These are phyloP conservation scores for Verasper variegatus DNA, from an alignment of 2,113 vertebrate species.

Conservation along the genomic window DNA sequence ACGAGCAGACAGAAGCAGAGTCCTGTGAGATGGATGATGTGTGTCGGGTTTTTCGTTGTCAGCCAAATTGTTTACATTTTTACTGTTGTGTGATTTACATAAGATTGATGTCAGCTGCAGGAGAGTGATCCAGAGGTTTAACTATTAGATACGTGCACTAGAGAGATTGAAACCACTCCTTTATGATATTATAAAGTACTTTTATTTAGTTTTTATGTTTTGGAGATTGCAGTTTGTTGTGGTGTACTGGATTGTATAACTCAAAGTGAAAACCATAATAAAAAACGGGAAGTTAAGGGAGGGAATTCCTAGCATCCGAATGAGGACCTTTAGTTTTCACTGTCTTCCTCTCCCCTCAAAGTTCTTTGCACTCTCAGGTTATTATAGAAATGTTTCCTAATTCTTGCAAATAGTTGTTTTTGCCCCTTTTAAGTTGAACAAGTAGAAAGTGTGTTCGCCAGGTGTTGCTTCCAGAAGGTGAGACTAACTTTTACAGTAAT, in stretches of 20 bases:
- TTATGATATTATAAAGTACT: too few species aligned
- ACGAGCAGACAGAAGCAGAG: too few species aligned
- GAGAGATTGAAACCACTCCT: too few species aligned
- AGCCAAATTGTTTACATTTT: too few species aligned
- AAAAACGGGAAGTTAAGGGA: not conserved
- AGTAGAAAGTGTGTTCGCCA: conserved; percentile 4
- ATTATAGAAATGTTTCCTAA: not conserved
- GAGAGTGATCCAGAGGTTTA: too few species aligned
- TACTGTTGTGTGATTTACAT: too few species aligned
- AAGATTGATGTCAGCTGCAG: too few species aligned
- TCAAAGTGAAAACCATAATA: not conserved
- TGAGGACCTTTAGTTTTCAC: not conserved
- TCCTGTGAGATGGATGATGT: too few species aligned
- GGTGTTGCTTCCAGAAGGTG: too few species aligned
- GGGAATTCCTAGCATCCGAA: not conserved
- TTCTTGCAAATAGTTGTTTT: not conserved
- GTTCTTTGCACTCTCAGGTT: not conserved
- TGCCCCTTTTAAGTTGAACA: not conserved
- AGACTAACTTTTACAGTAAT: not conserved
- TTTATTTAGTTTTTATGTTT: too few species aligned
- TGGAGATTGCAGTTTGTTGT: not conserved
- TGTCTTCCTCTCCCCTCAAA: not conserved
- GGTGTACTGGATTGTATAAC: not conserved
- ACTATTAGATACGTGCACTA: too few species aligned
- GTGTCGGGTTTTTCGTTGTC: too few species aligned